A percentile compares a stretch with the other conserved stretches of the same genome.
phyloP scores from a whole-genome alignment of 2,888 invertebrate species.

The Periphyllus acericola region DNA sequence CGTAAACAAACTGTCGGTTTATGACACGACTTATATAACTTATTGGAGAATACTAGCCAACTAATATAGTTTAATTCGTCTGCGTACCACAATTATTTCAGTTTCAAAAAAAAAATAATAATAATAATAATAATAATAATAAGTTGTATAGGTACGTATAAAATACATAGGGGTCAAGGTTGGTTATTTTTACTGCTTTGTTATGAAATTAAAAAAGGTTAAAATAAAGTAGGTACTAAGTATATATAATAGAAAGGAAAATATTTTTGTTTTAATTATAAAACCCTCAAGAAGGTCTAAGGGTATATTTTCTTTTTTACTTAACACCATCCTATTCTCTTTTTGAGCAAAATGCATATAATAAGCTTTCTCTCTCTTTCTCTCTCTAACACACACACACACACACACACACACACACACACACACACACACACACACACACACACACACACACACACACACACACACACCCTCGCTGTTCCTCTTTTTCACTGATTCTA shows the following conservation, averaged over 20 bases:
- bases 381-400: neutral
- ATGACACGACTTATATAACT: neutral
- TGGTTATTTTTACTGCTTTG: neutral
- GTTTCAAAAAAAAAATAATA: neutral
- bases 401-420: neutral
- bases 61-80: neutral
- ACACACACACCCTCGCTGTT: neutral
- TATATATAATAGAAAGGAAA: conserved; percentile 8
- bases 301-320: conserved; percentile 12
- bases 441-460: too few species aligned
- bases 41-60: neutral
- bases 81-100: neutral
- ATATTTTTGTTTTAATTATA: conserved; percentile 47
- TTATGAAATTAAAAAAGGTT: neutral
- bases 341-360: conserved; percentile 26
- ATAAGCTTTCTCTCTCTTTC: conserved; percentile 24
- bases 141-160: too few species aligned
- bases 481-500: neutral
- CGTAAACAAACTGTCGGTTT: neutral
- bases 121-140: neutral
- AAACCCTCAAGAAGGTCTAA: conserved; percentile 1
- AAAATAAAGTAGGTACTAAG: neutral
- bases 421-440: too few species aligned
- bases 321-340: neutral
- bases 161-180: neutral